Percentiles rank a stretch among this genome's conserved stretches.
Evolutionary conservation across 64 coral and sea anemone genomes (phyloP).

Genomic region (Orbicella faveolata): DNA sequence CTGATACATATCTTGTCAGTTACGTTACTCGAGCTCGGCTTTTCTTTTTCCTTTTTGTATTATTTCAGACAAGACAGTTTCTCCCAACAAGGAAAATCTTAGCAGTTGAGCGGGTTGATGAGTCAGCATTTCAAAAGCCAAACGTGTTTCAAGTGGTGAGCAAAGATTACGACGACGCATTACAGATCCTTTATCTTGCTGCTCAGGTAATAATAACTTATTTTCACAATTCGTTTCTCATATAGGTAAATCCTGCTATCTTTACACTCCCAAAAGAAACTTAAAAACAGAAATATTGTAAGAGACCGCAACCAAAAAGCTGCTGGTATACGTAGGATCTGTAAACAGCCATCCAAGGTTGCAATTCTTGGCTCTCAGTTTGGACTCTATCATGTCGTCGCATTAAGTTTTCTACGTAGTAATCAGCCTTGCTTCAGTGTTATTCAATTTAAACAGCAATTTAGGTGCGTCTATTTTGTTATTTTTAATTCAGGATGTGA

Average conservation of each 20-base stretch:
- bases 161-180: conserved; percentile 59
- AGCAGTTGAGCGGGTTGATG: conserved; percentile 87
- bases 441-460: neutral
- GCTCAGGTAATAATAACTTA: conserved; percentile 63
- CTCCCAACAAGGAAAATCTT: conserved; percentile 83
- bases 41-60: neutral
- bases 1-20: too few species aligned
- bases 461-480: neutral
- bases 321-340: too few species aligned
- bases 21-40: too few species aligned
- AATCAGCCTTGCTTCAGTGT: too few species aligned
- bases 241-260: neutral
- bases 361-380: too few species aligned
- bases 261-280: neutral
- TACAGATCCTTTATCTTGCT: conserved; percentile 73
- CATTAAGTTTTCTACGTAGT: too few species aligned
- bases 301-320: too few species aligned
- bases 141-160: conserved; percentile 96
- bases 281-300: neutral
- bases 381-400: too few species aligned
- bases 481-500: conserved; percentile 70
- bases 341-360: too few species aligned
- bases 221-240: too few species aligned
- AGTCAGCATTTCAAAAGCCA: conserved; percentile 87
- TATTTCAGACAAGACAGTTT: conserved; percentile 81